A percentile compares a stretch with the other conserved stretches of the same genome.
phyloP scores from a whole-genome alignment of 1,140 invertebrate species.

The Drosophila serrata region DNA sequence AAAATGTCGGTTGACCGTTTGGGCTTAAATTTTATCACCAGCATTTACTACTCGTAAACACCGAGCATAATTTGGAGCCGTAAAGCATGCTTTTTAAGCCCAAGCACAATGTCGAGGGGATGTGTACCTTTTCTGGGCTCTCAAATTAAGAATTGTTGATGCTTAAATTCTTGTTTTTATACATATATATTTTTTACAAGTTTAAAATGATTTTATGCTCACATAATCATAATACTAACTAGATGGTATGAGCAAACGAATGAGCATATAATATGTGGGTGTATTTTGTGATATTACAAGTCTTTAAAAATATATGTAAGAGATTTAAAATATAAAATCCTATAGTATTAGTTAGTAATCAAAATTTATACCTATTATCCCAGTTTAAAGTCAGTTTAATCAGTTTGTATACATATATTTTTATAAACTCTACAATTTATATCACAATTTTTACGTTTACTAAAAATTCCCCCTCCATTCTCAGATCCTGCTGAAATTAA shows the following conservation, averaged over 20 bases:
- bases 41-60: conserved; percentile 20
- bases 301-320: background rate
- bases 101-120: background rate
- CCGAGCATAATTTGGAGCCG: conserved; percentile 2
- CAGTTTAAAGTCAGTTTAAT: too few relatives aligned
- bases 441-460: background rate
- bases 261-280: background rate
- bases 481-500: background rate
- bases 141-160: conserved; percentile 8
- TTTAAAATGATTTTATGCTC: conserved; percentile 3
- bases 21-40: conserved; percentile 14
- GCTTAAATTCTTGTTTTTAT: background rate
- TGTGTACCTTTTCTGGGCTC: background rate
- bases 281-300: background rate
- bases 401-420: too few relatives aligned
- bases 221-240: background rate
- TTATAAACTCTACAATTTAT: background rate
- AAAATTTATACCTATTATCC: too few relatives aligned
- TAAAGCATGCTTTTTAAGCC: background rate
- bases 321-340: too few relatives aligned
- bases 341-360: too few relatives aligned
- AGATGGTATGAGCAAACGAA: background rate
- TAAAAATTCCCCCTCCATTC: background rate
- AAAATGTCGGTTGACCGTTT: conserved; percentile 5
- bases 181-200: conserved; percentile 3